Evolutionary conservation across 2,888 invertebrate genomes (phyloP).

Genomic region (Hipparchia sbordonii): DNA sequence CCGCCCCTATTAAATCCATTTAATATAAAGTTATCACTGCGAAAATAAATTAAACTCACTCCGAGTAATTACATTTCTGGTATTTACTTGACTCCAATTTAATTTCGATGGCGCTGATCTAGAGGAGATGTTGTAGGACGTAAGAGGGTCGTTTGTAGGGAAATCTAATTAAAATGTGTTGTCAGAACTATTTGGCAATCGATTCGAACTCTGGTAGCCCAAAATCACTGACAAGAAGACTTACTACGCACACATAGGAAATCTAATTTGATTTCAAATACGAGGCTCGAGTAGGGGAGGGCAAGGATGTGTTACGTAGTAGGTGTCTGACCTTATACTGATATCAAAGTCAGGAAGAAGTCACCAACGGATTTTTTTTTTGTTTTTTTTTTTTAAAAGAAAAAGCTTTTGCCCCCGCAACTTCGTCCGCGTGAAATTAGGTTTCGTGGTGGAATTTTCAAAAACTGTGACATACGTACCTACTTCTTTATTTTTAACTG

Average conservation of each 20-base stretch:
- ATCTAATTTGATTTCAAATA: background rate
- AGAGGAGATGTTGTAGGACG: slow-evolving; percentile 34
- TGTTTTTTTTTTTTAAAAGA: too few relatives aligned
- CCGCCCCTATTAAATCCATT: background rate
- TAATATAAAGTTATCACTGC: background rate
- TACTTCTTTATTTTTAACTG: too few relatives aligned
- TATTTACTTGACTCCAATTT: slow-evolving; percentile 43
- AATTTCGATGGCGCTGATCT: slow-evolving; percentile 35
- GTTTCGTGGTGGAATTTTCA: too few relatives aligned
- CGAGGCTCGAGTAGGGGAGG: too few relatives aligned
- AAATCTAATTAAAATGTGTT: slow-evolving; percentile 42
- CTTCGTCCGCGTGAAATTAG: too few relatives aligned
- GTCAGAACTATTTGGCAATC: slow-evolving; percentile 35
- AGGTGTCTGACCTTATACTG: too few relatives aligned
- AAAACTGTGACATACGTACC: too few relatives aligned
- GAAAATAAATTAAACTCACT: slow-evolving; percentile 10
- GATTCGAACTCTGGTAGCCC: slow-evolving; percentile 20
- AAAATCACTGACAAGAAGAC: slow-evolving; percentile 5
- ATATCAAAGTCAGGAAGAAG: too few relatives aligned
- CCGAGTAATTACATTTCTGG: slow-evolving; percentile 32
- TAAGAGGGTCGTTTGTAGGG: slow-evolving; percentile 35
- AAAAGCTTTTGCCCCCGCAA: too few relatives aligned
- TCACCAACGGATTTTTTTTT: too few relatives aligned
- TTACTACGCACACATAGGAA: background rate
- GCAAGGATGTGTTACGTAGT: too few relatives aligned